Evolutionary conservation across 2,113 vertebrate species (phyloP).

Genomic region (Zosterops lateralis): DNA sequence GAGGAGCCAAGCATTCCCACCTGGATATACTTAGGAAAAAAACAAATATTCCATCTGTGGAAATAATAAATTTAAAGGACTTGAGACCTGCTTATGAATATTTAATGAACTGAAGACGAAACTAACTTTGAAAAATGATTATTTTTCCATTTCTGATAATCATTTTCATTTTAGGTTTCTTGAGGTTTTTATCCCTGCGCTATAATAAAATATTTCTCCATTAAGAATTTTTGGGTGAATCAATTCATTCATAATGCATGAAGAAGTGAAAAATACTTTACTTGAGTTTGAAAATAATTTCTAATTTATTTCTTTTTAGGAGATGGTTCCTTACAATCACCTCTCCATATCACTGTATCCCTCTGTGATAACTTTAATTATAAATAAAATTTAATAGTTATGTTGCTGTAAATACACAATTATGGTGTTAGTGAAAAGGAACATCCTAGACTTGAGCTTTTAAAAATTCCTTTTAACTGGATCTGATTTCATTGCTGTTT

Average conservation of each 20-base stretch:
- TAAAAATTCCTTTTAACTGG: background rate
- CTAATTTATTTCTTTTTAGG: background rate
- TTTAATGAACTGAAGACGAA: background rate
- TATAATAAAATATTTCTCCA: background rate
- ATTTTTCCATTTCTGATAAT: slow-evolving; percentile 14
- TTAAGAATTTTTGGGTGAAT: background rate
- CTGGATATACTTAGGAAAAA: background rate
- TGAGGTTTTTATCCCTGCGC: background rate
- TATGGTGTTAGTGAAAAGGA: background rate
- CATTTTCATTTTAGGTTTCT: background rate
- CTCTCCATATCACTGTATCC: background rate
- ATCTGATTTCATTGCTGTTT: background rate
- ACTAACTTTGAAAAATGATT: background rate
- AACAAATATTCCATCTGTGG: background rate
- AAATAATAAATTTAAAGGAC: background rate
- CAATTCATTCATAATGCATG: background rate
- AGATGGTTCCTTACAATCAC: background rate
- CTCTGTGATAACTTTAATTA: background rate
- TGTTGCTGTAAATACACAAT: rapidly evolving
- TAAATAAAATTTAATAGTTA: background rate
- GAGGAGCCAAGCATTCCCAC: no score
- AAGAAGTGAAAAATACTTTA: background rate
- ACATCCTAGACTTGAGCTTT: background rate
- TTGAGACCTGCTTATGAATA: background rate
- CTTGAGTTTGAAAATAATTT: background rate